Evolutionary conservation across 2,888 invertebrate species (phyloP).

Genomic region (Lepidocyrtinus sp.): DNA sequence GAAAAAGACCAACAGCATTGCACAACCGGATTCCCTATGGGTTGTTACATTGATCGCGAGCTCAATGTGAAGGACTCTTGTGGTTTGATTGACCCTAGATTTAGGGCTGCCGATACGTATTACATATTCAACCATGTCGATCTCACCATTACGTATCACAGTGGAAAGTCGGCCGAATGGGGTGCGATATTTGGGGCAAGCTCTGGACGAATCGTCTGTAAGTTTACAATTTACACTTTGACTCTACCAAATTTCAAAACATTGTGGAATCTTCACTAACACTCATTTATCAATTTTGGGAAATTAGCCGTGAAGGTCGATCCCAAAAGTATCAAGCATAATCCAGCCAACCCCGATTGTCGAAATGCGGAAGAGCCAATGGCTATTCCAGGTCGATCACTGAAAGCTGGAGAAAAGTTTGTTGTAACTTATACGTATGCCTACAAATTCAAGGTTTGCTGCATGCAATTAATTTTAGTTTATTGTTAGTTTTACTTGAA

Average conservation of each 20-base stretch:
- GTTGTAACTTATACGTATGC: slow-evolving; percentile 89
- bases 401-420: slow-evolving; percentile 75
- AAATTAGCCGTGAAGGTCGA: slow-evolving; percentile 76
- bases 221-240: slow-evolving; percentile 9
- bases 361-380: slow-evolving; percentile 76
- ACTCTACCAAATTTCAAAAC: no score
- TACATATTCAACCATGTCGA: slow-evolving; percentile 98
- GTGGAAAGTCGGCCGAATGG: slow-evolving; percentile 90
- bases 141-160: slow-evolving; percentile 93
- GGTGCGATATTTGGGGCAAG: slow-evolving; percentile 83
- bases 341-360: slow-evolving; percentile 70
- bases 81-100: slow-evolving; percentile 62
- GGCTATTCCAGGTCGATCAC: slow-evolving; percentile 79
- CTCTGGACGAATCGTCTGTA: slow-evolving; percentile 86
- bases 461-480: not conserved
- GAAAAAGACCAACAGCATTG: slow-evolving; percentile 81
- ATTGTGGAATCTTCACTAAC: no score
- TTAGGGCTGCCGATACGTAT: slow-evolving; percentile 78
- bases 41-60: slow-evolving; percentile 83
- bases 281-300: no score
- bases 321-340: slow-evolving; percentile 75
- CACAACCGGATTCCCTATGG: slow-evolving; percentile 96
- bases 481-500: slow-evolving; percentile 6
- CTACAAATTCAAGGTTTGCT: slow-evolving; percentile 81
- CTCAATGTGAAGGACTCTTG: slow-evolving; percentile 71